Evolutionary conservation across 2,888 invertebrate genomes (phyloP).

Genomic region (Idaea dimidiata): DNA sequence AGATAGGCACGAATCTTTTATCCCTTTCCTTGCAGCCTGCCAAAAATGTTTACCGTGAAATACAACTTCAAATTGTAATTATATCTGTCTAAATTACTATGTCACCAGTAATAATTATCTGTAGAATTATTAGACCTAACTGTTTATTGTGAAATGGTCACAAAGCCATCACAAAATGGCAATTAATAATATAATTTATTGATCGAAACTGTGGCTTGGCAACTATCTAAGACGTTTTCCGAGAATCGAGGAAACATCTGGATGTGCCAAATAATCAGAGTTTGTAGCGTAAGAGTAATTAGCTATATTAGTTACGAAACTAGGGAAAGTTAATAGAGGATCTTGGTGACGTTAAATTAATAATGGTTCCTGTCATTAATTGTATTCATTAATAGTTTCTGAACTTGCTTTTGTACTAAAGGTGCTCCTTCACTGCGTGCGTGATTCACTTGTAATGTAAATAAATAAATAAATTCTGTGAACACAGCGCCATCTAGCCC

Average conservation of each 20-base stretch:
- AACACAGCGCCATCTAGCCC: too few species aligned
- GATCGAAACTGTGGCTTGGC: not conserved
- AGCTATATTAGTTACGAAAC: not conserved
- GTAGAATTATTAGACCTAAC: not conserved
- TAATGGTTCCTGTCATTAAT: not conserved
- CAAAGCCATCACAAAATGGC: not conserved
- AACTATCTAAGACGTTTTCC: constrained; percentile 1
- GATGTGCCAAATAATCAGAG: constrained; percentile 1
- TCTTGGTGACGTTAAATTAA: constrained; percentile 19
- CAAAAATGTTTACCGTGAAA: too few species aligned
- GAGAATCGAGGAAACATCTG: constrained; percentile 1
- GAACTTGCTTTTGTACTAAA: not conserved
- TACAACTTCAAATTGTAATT: not conserved
- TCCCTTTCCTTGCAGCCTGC: too few species aligned
- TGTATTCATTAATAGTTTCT: not conserved
- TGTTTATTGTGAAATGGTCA: not conserved
- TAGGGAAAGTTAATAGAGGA: constrained; percentile 14
- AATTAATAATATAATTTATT: not conserved
- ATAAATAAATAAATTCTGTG: too few species aligned
- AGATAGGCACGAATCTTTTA: too few species aligned
- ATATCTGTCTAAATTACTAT: not conserved
- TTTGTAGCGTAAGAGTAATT: not conserved
- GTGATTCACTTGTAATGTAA: too few species aligned
- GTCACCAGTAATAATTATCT: not conserved
- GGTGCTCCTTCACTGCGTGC: too few species aligned